Percentiles rank a stretch among this genome's conserved stretches.
Evolutionary conservation across 92 coral and sea anemone species (phyloP).

Genomic region (Porites evermanni): DNA sequence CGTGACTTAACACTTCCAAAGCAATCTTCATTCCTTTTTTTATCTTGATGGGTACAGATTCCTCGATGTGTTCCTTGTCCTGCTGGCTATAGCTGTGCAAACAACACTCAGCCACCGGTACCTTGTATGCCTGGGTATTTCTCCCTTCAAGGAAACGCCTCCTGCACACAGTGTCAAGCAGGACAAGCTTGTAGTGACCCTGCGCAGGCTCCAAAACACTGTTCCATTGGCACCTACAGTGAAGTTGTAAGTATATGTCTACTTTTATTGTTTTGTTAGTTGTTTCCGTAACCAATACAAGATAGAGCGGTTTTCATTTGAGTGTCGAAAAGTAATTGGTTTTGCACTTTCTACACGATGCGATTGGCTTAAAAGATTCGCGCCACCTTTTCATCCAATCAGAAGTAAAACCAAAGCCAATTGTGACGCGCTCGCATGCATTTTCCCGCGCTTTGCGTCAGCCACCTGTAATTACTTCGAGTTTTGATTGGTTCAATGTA

Average conservation of each 20-base stretch:
- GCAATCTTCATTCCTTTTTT: background rate
- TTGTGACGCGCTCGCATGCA: too few relatives aligned
- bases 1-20: background rate
- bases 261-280: too few relatives aligned
- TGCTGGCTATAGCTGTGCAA: slow-evolving; percentile 93
- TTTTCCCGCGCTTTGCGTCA: too few relatives aligned
- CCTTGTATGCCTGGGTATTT: slow-evolving; percentile 86
- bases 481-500: too few relatives aligned
- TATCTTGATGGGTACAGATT: slow-evolving; percentile 17
- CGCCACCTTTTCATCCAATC: too few relatives aligned
- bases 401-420: too few relatives aligned
- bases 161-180: slow-evolving; percentile 80
- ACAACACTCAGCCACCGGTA: slow-evolving; percentile 91
- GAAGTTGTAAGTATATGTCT: slow-evolving; percentile 43
- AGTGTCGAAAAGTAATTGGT: too few relatives aligned
- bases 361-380: too few relatives aligned
- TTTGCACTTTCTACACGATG: too few relatives aligned
- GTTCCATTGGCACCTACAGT: slow-evolving; percentile 88
- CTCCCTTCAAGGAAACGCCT: slow-evolving; percentile 75
- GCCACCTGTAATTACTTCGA: too few relatives aligned
- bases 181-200: slow-evolving; percentile 98
- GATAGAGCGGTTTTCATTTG: too few relatives aligned
- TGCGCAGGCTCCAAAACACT: slow-evolving; percentile 74
- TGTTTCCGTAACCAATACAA: too few relatives aligned
- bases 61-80: slow-evolving; percentile 95